Evolutionary conservation across 2,113 vertebrate species (phyloP).

Genomic region (Heptranchias perlo): DNA sequence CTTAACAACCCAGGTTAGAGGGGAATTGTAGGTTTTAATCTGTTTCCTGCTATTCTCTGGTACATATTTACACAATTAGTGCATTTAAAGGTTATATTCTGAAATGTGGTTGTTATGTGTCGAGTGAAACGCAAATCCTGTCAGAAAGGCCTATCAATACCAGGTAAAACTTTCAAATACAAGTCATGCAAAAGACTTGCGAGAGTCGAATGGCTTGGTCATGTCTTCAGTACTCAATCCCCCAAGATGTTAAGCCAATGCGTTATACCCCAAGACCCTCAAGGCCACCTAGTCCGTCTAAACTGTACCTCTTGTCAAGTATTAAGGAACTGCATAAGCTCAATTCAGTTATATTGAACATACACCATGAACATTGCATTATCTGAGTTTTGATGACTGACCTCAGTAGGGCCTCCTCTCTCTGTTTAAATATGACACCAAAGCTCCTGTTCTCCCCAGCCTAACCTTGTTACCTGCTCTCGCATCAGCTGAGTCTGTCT

Average conservation of each 20-base stretch:
- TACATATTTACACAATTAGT: neutral
- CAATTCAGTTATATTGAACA: neutral
- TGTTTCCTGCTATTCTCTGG: neutral
- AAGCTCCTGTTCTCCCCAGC: neutral
- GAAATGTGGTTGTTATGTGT: neutral
- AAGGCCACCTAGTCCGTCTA: neutral
- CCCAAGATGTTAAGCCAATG: neutral
- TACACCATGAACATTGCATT: neutral
- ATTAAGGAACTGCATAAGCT: neutral
- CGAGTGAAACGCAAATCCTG: neutral
- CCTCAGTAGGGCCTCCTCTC: neutral
- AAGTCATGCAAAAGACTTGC: neutral
- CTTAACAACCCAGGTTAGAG: neutral
- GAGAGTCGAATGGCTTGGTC: neutral
- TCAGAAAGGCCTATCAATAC: neutral
- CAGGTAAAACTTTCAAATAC: neutral
- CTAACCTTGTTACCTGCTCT: neutral
- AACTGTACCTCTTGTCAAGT: neutral
- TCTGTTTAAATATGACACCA: neutral
- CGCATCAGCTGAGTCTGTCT: neutral
- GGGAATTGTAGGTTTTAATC: neutral
- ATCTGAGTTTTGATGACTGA: no score
- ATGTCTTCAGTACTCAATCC: neutral
- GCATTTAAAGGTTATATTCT: neutral
- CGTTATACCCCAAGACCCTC: neutral